Evolutionary conservation across 2,113 vertebrate genomes (phyloP).

Genomic region (Odontophorus gujanensis): DNA sequence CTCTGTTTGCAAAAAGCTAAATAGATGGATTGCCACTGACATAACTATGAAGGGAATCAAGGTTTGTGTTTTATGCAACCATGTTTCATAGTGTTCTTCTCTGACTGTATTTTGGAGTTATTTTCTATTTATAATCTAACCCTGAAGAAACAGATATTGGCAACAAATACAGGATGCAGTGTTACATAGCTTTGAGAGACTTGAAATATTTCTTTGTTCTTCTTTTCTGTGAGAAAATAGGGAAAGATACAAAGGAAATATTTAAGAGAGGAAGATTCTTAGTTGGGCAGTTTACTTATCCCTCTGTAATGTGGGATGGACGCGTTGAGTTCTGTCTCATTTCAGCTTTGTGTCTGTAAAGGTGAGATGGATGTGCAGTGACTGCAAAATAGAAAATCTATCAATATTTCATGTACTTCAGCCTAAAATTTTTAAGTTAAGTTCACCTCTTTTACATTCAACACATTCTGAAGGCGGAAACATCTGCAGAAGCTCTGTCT

Average conservation of each 20-base stretch:
- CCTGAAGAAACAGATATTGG: not conserved
- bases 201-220: not conserved
- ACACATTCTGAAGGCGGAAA: not conserved
- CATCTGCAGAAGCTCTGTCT: not conserved
- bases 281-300: not conserved
- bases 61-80: not conserved
- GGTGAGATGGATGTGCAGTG: not conserved
- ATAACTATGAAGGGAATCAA: not conserved
- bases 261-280: not conserved
- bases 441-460: not conserved
- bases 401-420: not conserved
- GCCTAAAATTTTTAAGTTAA: accelerated
- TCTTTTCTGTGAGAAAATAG: not conserved
- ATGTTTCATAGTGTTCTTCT: not conserved
- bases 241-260: not conserved
- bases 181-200: not conserved
- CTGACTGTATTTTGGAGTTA: not conserved
- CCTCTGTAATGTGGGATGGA: accelerated
- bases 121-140: not conserved
- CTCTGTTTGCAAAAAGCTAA: not conserved
- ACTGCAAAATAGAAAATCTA: not conserved
- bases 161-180: accelerated
- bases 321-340: accelerated
- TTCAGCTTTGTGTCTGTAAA: not conserved
- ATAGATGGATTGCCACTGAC: not conserved